phyloP scores from a whole-genome alignment of 2,113 vertebrate genomes.

The Hystrix cristata region DNA sequence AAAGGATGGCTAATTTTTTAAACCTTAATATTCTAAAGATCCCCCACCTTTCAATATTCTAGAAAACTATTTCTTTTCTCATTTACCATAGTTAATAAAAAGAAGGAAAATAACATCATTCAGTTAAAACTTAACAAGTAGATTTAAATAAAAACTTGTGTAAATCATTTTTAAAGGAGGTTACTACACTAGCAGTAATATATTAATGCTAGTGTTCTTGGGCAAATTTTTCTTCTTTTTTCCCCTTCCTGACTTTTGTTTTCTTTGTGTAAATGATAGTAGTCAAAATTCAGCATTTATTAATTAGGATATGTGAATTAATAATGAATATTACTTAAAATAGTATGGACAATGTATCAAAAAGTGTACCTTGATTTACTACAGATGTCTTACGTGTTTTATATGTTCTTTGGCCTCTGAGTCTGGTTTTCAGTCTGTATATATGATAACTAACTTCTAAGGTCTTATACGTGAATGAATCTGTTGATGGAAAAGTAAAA shows the following conservation, averaged over 20 bases:
- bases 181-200: background rate
- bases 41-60: background rate
- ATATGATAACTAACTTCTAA: background rate
- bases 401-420: background rate
- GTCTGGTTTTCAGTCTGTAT: background rate
- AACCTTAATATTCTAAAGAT: background rate
- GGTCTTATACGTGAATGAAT: background rate
- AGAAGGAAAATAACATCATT: background rate
- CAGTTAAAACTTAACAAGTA: background rate
- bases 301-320: background rate
- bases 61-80: background rate
- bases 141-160: background rate
- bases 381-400: background rate
- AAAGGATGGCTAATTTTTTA: background rate
- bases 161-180: background rate
- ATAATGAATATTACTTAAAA: background rate
- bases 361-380: background rate
- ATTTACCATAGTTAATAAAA: background rate
- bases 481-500: background rate
- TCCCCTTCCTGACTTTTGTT: background rate
- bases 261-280: background rate
- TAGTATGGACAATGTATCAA: background rate
- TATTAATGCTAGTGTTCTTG: background rate
- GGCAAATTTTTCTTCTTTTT: background rate
- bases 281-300: too few relatives aligned